These are phyloP conservation scores for Ypsolopha sequella DNA, from an alignment of 2,888 invertebrate species.

Conservation along the genomic window DNA sequence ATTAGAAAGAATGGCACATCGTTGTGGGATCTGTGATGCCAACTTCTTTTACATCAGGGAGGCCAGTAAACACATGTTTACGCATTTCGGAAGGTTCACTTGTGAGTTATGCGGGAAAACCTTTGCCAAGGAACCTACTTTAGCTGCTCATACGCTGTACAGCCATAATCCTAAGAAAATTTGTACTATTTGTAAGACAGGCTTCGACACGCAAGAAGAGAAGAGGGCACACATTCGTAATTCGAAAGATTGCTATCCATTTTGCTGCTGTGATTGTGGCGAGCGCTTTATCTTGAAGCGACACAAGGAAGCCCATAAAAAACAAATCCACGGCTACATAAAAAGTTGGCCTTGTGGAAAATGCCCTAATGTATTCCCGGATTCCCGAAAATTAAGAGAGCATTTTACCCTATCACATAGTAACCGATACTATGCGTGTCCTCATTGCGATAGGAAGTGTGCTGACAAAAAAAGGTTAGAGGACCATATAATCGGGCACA, in stretches of 20 bases:
- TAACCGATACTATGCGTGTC: background rate
- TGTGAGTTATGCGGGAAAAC: constrained; percentile 34
- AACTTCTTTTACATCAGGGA: constrained; percentile 25
- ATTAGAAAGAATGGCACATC: constrained; percentile 20
- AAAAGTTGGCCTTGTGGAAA: background rate
- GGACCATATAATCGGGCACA: background rate
- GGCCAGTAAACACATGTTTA: constrained; percentile 29
- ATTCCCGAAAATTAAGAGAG: background rate
- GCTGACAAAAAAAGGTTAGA: background rate
- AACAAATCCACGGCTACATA: background rate
- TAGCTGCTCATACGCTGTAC: constrained; percentile 21
- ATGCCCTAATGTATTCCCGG: background rate
- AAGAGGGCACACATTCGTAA: background rate
- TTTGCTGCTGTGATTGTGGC: background rate
- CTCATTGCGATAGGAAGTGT: background rate
- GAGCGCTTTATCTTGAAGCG: background rate
- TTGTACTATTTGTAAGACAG: background rate
- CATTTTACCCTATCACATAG: background rate
- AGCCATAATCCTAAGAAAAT: constrained; percentile 12
- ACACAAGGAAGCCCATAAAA: background rate
- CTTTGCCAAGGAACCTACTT: constrained; percentile 20
- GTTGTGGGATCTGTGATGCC: constrained; percentile 23
- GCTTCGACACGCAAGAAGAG: background rate
- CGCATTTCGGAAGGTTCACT: constrained; percentile 27
- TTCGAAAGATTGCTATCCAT: background rate